A percentile compares a stretch with the other conserved stretches of the same genome.
Evolutionary conservation across 2,888 invertebrate species (phyloP).

Genomic region (Bombyx huttoni): DNA sequence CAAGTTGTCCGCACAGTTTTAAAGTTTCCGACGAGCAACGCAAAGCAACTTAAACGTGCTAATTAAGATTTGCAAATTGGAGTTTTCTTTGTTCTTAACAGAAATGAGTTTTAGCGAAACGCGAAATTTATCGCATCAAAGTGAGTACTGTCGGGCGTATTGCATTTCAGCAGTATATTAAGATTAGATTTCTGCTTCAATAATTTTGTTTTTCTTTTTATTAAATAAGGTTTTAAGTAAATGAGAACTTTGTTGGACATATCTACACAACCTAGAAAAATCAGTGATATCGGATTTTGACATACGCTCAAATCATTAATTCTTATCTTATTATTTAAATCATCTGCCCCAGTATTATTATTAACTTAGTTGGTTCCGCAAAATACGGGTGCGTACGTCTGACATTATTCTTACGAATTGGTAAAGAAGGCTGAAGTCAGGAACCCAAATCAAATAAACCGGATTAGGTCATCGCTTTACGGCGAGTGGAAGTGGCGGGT

Average conservation of each 20-base stretch:
- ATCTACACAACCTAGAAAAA: too few relatives aligned
- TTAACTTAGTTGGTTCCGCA: background rate
- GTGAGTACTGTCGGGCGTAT: constrained; percentile 40
- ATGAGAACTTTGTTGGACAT: background rate
- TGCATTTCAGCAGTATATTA: constrained; percentile 23
- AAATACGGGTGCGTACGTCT: constrained; percentile 20
- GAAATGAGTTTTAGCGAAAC: constrained; percentile 41
- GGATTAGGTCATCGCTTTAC: constrained; percentile 70
- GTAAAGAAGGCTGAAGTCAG: constrained; percentile 53
- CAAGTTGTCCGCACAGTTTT: constrained; percentile 19
- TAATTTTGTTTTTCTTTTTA: background rate
- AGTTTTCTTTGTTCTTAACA: constrained; percentile 49
- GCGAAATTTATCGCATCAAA: constrained; percentile 52
- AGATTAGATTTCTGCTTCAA: constrained; percentile 17
- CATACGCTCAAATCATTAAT: background rate
- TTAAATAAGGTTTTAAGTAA: background rate
- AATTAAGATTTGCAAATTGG: constrained; percentile 41
- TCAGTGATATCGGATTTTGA: too few relatives aligned
- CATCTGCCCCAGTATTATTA: background rate
- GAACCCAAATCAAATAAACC: constrained; percentile 67
- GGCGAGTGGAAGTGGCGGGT: constrained; percentile 63
- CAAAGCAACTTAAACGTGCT: constrained; percentile 29
- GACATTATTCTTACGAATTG: constrained; percentile 46
- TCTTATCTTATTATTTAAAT: background rate
- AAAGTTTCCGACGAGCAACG: constrained; percentile 16